Evolutionary conservation across 2,113 vertebrate species (phyloP).

Genomic region (Carollia perspicillata): DNA sequence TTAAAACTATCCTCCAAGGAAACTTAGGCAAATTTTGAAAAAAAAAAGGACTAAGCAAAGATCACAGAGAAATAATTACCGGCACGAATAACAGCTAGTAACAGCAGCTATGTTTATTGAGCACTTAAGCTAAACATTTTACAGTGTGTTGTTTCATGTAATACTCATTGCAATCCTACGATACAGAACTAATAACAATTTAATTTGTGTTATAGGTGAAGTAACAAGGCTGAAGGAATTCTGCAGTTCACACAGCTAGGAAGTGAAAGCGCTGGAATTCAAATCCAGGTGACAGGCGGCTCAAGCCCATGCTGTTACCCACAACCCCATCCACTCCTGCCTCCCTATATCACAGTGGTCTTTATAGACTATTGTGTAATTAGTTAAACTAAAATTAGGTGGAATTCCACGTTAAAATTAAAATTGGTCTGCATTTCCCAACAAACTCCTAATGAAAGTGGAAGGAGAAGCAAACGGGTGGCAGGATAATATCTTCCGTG

Average conservation of each 20-base stretch:
- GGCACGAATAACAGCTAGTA: constrained; percentile 3
- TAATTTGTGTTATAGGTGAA: neutral
- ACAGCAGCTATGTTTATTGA: neutral
- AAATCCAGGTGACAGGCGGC: neutral
- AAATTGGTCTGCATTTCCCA: neutral
- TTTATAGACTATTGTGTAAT: neutral
- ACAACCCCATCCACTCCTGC: neutral
- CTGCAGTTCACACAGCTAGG: neutral
- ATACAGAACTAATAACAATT: neutral
- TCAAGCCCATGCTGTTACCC: neutral
- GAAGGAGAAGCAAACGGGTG: neutral
- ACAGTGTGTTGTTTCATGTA: neutral
- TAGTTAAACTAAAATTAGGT: neutral
- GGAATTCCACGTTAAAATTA: constrained; percentile 22
- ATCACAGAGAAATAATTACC: constrained; percentile 10
- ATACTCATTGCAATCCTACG: neutral
- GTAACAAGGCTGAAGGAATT: neutral
- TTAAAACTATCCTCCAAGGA: constrained; percentile 36
- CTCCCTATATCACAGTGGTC: neutral
- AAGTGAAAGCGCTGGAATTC: neutral
- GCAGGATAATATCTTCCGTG: neutral
- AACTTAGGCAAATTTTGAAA: neutral
- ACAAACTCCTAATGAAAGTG: neutral
- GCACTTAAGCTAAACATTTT: neutral
- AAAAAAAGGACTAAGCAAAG: neutral